Evolutionary conservation across 2,113 vertebrate genomes (phyloP), one percentile per base, ranked within the genome.

Genomic region (Parotia lawesii): DNA sequence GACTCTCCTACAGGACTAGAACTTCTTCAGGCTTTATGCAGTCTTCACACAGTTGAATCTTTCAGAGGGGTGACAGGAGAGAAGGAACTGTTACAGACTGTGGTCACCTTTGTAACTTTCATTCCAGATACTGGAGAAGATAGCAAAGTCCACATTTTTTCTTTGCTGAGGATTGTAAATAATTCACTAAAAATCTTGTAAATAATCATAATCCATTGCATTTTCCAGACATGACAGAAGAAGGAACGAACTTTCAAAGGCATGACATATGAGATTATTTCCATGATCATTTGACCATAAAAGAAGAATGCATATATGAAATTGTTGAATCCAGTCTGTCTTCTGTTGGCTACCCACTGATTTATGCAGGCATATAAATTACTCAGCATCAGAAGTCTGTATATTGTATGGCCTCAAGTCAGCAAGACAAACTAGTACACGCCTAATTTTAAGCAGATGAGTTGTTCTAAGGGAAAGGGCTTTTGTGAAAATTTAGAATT

Each of bases 401-500:
- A 18, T 84, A 38, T 67, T 86, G 31, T 50, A 84, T 75, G 65
- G 85, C 65, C 64, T 88, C 90, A 78, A 96, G 69, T 93, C 76
- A 92, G 51, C 57, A 94, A 94, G 87, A 71, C 85, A 91, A 91
- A 93, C 56, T 95, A 90, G 69, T 86, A 80, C 37, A 84, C 72
- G 75, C 60, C 16, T 96, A 96, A 96, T 90, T 95, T 93, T 95
- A 94, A 96, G 93, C 92, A 96, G 85, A 95, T 94, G 85, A 90
- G 18, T 72, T 89, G 20, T 69, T 91, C 56, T 45, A 84, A 88
- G 57, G 65, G 69, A 93, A 88, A 77, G 23, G 33, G 12, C 21
- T 70, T 95, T 96, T 6, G 8, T 83, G 70, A 88, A 95, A 88
- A 95, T 83, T 86, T 88, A 92, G 53, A 93, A 86, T 84, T 48